Evolutionary conservation across 2,888 invertebrate species (phyloP).

Genomic region (Limnephilus rhombicus): DNA sequence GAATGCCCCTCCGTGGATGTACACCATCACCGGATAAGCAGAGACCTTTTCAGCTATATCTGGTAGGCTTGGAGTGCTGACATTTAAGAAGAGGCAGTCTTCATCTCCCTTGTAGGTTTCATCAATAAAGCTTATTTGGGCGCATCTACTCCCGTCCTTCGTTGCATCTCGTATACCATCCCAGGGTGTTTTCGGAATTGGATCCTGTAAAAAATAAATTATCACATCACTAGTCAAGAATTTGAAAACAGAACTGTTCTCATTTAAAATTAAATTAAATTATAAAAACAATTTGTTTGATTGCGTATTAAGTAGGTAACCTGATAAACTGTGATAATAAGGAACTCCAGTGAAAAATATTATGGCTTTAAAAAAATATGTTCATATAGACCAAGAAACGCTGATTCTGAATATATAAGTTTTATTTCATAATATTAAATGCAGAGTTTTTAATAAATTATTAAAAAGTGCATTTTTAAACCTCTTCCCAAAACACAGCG

Average conservation of each 20-base stretch:
- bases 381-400: no score
- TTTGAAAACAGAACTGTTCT: neutral
- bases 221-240: neutral
- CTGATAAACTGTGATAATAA: neutral
- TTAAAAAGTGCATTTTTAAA: no score
- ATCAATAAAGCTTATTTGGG: constrained; percentile 37
- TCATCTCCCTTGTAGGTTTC: constrained; percentile 62
- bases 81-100: constrained; percentile 67
- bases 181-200: constrained; percentile 69
- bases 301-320: neutral
- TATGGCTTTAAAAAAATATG: no score
- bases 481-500: no score
- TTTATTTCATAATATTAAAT: no score
- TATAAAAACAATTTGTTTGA: neutral
- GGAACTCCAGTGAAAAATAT: no score
- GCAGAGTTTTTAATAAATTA: no score
- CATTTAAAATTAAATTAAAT: neutral
- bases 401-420: no score
- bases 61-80: constrained; percentile 65
- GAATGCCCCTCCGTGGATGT: constrained; percentile 69
- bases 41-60: neutral
- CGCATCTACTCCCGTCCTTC: constrained; percentile 68
- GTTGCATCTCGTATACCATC: constrained; percentile 71
- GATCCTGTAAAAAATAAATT: constrained; percentile 65
- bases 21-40: constrained; percentile 56